Evolutionary conservation across 2,888 invertebrate genomes (phyloP).

Genomic region (Geophilus truncorum): DNA sequence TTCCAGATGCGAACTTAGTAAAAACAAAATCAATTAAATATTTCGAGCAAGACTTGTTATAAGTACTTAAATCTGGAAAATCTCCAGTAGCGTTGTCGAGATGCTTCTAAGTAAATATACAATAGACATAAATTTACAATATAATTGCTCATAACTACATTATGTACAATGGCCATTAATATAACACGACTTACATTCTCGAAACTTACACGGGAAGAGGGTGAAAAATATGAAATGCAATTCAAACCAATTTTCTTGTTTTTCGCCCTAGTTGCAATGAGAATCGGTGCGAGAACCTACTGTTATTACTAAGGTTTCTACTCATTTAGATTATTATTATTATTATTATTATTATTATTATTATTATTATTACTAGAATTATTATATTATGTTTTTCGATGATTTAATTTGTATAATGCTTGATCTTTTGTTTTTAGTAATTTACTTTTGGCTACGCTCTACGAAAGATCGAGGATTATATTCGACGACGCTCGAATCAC

Average conservation of each 20-base stretch:
- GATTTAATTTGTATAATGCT: no score
- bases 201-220: neutral
- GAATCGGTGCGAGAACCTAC: neutral
- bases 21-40: no score
- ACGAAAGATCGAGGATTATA: neutral
- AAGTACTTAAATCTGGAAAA: no score
- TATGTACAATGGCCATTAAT: neutral
- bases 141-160: neutral
- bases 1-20: no score
- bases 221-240: neutral
- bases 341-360: no score
- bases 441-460: neutral
- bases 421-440: neutral
- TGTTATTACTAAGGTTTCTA: neutral
- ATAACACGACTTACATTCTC: neutral
- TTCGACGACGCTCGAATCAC: neutral
- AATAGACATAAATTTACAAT: constrained; percentile 3
- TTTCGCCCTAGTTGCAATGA: neutral
- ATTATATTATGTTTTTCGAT: neutral
- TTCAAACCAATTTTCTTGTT: neutral
- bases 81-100: no score
- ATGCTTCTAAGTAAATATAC: neutral
- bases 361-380: neutral
- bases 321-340: no score
- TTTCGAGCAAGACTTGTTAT: no score